A percentile compares a stretch with the other conserved stretches of the same genome.
Conservation (phyloP, 1,140 invertebrate species). For the Paraescarpia echinospica region DNA sequence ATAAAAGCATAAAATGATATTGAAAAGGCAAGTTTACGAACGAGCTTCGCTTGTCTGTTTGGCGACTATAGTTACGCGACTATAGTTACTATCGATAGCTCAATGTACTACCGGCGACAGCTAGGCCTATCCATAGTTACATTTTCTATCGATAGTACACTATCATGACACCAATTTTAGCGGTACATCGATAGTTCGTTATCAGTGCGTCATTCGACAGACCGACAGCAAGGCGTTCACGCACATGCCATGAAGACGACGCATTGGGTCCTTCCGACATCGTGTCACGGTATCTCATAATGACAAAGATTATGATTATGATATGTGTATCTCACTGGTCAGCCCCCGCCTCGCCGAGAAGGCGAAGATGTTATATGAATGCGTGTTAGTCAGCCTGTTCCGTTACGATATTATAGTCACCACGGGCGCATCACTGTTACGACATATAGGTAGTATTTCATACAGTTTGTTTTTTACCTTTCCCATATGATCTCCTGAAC, state of each 20-base stretch:
- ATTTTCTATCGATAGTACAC: too few relatives aligned
- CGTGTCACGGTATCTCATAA: not conserved
- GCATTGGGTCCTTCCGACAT: not conserved
- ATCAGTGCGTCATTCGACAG: too few relatives aligned
- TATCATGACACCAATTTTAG: too few relatives aligned
- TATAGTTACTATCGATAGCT: too few relatives aligned
- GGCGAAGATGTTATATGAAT: not conserved
- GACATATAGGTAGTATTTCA: not conserved
- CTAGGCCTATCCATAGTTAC: too few relatives aligned
- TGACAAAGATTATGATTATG: not conserved
- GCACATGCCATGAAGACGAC: not conserved
- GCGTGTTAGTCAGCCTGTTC: not conserved
- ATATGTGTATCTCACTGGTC: not conserved
- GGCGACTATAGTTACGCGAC: too few relatives aligned
- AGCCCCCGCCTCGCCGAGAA: not conserved
- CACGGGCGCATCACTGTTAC: not conserved
- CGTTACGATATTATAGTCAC: not conserved
- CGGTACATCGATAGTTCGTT: too few relatives aligned
- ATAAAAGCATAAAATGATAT: too few relatives aligned
- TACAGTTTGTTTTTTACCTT: not conserved
- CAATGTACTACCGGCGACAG: too few relatives aligned
- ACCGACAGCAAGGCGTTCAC: too few relatives aligned
- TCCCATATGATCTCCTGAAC: not conserved
- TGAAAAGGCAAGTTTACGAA: too few relatives aligned
- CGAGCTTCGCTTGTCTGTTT: too few relatives aligned